Conservation (phyloP, 2,888 invertebrate genomes). For the Cephus pygmeus region DNA sequence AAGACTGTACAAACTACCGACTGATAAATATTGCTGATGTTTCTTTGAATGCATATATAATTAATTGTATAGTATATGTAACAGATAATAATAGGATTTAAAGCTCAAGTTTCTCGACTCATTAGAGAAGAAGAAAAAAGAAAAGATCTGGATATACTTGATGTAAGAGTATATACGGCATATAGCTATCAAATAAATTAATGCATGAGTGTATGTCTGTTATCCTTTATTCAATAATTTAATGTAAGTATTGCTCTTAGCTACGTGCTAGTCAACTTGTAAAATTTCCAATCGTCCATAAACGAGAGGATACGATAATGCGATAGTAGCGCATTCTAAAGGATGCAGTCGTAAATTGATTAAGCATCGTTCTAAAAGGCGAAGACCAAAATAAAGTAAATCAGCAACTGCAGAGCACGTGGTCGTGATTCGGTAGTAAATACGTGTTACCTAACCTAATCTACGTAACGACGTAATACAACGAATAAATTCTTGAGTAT, state of each 20-base stretch:
- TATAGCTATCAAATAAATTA: neutral
- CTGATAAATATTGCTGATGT: neutral
- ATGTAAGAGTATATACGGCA: neutral
- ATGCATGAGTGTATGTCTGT: neutral
- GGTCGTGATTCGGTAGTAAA: neutral
- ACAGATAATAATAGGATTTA: neutral
- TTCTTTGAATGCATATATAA: neutral
- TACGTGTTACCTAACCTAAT: neutral
- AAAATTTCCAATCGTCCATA: neutral
- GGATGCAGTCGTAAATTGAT: neutral
- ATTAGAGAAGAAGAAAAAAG: neutral
- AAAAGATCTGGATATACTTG: neutral
- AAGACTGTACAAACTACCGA: neutral
- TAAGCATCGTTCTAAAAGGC: neutral
- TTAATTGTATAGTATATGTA: neutral
- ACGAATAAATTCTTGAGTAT: neutral
- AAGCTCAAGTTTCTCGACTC: neutral
- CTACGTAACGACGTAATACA: neutral
- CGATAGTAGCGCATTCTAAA: neutral
- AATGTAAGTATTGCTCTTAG: neutral
- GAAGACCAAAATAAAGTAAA: neutral
- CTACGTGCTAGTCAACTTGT: neutral
- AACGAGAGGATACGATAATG: neutral
- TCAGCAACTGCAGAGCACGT: neutral
- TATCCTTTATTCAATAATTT: neutral